Evolutionary conservation across 2,888 invertebrate genomes (phyloP).

Genomic region (Lasioglossum leucozonium): DNA sequence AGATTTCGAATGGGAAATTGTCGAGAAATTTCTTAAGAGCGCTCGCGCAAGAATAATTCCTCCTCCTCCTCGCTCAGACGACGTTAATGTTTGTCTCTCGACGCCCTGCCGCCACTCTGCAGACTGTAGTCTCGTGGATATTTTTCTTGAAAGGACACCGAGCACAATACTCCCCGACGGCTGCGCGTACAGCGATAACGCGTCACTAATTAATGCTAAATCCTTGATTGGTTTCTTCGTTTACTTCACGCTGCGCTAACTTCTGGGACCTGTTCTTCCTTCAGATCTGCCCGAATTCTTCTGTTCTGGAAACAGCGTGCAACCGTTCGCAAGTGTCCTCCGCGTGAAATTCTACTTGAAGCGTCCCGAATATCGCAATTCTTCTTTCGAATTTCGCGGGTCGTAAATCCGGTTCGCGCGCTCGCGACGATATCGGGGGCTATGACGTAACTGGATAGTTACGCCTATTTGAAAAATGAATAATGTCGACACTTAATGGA

Average conservation of each 20-base stretch:
- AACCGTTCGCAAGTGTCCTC: neutral
- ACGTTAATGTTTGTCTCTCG: constrained; percentile 49
- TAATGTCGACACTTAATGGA: no score
- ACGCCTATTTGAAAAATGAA: no score
- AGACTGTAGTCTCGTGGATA: constrained; percentile 36
- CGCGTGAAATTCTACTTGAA: no score
- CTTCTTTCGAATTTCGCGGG: no score
- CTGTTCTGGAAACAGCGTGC: neutral
- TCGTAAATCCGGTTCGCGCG: no score
- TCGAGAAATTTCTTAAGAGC: constrained; percentile 27
- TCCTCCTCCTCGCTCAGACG: constrained; percentile 6
- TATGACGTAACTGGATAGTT: no score
- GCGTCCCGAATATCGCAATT: no score
- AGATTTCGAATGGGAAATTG: neutral
- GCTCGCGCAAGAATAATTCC: constrained; percentile 24
- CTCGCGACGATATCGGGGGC: no score
- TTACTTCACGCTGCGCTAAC: constrained; percentile 34
- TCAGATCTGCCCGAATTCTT: no score
- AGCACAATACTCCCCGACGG: constrained; percentile 22
- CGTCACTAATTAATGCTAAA: constrained; percentile 68
- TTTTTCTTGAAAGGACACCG: constrained; percentile 41
- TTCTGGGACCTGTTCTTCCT: neutral
- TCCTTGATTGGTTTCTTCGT: constrained; percentile 56
- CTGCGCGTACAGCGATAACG: constrained; percentile 58
- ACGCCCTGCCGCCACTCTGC: constrained; percentile 11